Evolutionary conservation across 2,113 vertebrate species (phyloP).

Genomic region (Toxostoma redivivum): DNA sequence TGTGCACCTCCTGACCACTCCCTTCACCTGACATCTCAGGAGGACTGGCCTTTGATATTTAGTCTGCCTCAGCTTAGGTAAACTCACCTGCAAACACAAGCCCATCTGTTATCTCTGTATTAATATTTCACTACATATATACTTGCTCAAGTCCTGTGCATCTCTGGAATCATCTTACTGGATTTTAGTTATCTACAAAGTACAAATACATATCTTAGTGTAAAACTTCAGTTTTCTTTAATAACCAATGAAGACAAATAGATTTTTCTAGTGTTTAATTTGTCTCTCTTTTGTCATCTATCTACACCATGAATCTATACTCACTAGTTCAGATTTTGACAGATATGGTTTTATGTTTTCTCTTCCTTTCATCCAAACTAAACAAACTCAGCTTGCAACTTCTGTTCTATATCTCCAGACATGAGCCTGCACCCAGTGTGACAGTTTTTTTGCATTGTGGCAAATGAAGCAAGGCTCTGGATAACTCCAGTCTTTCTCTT

Average conservation of each 20-base stretch:
- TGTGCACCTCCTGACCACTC: no score
- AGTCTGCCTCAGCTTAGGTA: neutral
- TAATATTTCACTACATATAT: neutral
- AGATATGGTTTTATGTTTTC: neutral
- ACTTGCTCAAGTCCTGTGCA: neutral
- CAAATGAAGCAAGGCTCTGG: neutral
- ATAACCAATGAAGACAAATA: neutral
- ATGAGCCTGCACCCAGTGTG: neutral
- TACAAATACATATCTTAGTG: neutral
- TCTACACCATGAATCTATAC: neutral
- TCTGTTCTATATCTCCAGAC: neutral
- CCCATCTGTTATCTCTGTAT: neutral
- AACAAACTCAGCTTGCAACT: neutral
- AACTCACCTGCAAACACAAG: neutral
- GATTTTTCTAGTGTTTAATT: neutral
- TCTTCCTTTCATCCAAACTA: neutral
- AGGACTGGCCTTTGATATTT: neutral
- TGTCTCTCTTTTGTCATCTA: neutral
- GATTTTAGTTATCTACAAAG: neutral
- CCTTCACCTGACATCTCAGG: fast-evolving
- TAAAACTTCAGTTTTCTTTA: neutral
- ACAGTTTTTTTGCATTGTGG: neutral
- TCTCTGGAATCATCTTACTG: neutral
- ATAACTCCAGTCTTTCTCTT: neutral
- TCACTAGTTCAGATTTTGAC: neutral